phyloP scores from a whole-genome alignment of 2,888 invertebrate genomes.

The Lissocephala sabroskyi region DNA sequence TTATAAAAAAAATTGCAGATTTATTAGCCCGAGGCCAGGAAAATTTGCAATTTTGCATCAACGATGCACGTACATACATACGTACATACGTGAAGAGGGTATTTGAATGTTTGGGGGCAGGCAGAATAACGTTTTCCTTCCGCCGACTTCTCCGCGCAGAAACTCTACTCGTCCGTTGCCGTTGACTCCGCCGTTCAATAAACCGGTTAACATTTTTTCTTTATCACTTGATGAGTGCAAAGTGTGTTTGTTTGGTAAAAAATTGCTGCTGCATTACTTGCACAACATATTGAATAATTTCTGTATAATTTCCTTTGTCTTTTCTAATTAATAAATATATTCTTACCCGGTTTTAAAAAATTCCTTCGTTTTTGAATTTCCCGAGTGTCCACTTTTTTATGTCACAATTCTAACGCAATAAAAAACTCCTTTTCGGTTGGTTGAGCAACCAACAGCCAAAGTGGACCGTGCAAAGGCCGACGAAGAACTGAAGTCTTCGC shows the following conservation, averaged over 20 bases:
- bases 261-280: background rate
- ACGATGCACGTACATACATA: too few relatives aligned
- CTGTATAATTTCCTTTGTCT: too few relatives aligned
- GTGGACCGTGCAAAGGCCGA: constrained; percentile 48
- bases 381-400: too few relatives aligned
- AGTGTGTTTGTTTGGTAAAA: constrained; percentile 16
- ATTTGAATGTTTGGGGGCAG: too few relatives aligned
- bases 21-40: too few relatives aligned
- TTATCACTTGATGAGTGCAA: constrained; percentile 53
- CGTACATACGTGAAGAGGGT: too few relatives aligned
- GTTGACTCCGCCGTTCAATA: constrained; percentile 33
- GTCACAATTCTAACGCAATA: background rate
- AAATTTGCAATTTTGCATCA: too few relatives aligned
- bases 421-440: background rate
- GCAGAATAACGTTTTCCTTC: constrained; percentile 22
- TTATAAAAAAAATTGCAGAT: background rate
- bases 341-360: background rate
- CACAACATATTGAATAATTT: too few relatives aligned
- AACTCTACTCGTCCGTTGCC: too few relatives aligned
- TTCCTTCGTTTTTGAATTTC: background rate
- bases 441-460: constrained; percentile 25
- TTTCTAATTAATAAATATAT: background rate
- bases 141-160: constrained; percentile 30
- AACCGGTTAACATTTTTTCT: constrained; percentile 58
- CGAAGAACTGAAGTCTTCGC: constrained; percentile 51